Evolutionary conservation across 2,113 vertebrate species (phyloP), one percentile per base, ranked within the genome.

Genomic region (Oenanthe melanoleuca): DNA sequence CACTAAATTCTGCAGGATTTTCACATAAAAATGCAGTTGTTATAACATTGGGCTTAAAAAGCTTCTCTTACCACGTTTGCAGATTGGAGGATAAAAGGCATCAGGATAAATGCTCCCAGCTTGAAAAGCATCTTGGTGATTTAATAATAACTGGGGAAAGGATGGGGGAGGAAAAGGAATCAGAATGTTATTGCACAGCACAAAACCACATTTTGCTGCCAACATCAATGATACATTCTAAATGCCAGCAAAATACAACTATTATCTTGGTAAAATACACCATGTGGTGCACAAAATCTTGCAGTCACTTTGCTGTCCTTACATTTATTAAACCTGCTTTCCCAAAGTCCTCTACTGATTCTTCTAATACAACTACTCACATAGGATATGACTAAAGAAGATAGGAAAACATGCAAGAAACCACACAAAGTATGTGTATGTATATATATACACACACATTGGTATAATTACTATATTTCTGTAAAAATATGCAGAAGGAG

Each of bases 21-120:
- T 28, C 34, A 74, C 25, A 34, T 24, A 69, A 42, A 74, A 89
- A 67, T 56, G 38, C 14, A 52, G 18, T 25, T 42, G 7, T 55
- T 77, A 40, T 20, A 66, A 44, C 6, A 31, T 0, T 52, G 26
- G 40, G 53, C 4, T 40, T 49, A 25, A 0, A 86, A n/a, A 70
- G 22, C 15, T 72, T 78, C n/a, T 47, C 97, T 97, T 96, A 98
- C 98, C 98, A 38, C 31, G 45, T 93, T 94, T 97, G 77, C 98
- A 98, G 81, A 98, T 66, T 61, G 63, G 15, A 83, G 98, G 52
- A 88, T 98, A 98, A 94, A 98, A 98, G 10, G 97, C 92, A 65
- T 98, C 98, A 66, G 98, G 98, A 95, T 98, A 98, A 88, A 97
- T 89, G 2, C 97, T 91, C 44, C 98, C 98, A 70, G 98, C 98